These are phyloP conservation scores for Sula dactylatra DNA, from an alignment of 2,113 vertebrate genomes.

Conservation along the genomic window DNA sequence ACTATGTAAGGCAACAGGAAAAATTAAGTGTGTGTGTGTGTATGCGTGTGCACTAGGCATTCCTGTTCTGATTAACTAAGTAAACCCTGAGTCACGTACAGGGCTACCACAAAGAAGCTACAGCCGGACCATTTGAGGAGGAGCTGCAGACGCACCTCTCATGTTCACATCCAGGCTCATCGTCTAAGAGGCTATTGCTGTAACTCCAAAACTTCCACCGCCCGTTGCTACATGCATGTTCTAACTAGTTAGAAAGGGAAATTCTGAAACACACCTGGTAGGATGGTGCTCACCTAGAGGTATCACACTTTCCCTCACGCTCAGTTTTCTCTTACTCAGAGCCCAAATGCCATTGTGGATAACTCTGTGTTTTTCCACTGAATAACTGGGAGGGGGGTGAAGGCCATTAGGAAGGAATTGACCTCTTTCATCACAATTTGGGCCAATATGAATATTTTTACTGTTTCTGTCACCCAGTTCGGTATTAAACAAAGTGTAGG, in stretches of 20 bases:
- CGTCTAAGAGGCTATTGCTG: not conserved
- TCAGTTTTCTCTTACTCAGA: not conserved
- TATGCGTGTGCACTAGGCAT: too few relatives aligned
- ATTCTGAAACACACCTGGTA: not conserved
- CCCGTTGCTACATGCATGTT: not conserved
- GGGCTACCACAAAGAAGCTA: not conserved
- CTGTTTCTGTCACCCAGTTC: not conserved
- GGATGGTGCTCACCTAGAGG: not conserved
- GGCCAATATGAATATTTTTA: not conserved
- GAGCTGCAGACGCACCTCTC: not conserved
- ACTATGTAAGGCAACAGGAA: not conserved
- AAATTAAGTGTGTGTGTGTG: not conserved
- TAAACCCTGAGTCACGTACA: not conserved
- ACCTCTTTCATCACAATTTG: not conserved
- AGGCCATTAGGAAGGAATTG: not conserved
- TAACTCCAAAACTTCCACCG: not conserved
- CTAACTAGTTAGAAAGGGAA: not conserved
- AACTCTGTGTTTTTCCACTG: not conserved
- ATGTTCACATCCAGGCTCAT: not conserved
- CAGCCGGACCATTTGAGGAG: not conserved
- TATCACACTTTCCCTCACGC: not conserved
- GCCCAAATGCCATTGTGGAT: not conserved
- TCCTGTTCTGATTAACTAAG: not conserved
- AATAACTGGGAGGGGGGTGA: not conserved
- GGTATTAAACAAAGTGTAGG: not conserved